Evolutionary conservation across 2,888 invertebrate genomes (phyloP).

Genomic region (Hemithea aestivaria): DNA sequence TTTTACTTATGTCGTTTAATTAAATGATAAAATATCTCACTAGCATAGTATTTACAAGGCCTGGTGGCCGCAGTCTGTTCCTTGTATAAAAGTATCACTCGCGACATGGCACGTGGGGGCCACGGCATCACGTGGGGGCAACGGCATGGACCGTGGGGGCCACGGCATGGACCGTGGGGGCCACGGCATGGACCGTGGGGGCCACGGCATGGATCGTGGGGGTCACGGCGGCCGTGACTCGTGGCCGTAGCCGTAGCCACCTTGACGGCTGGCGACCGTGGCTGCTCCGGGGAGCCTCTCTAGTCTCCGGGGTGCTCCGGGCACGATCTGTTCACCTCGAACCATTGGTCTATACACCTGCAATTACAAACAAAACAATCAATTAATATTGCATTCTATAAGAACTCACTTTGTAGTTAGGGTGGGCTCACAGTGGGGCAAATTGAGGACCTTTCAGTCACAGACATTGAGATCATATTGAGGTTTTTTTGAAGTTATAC

Average conservation of each 20-base stretch:
- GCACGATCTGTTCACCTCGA: conserved; percentile 98
- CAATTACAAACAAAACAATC: conserved; percentile 47
- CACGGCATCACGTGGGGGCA: too few species aligned
- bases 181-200: conserved; percentile 55
- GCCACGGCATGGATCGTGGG: conserved; percentile 55
- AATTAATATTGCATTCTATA: conserved; percentile 12
- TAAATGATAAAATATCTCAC: conserved; percentile 75
- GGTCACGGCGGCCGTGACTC: conserved; percentile 38
- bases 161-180: conserved; percentile 55
- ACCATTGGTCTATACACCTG: conserved; percentile 99
- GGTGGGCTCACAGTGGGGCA: too few species aligned
- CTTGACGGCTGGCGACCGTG: conserved; percentile 30
- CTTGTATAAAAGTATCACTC: conserved; percentile 71
- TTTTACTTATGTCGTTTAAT: conserved; percentile 51
- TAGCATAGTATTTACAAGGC: conserved; percentile 73
- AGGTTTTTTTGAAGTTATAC: too few species aligned
- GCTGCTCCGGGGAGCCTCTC: conserved; percentile 28
- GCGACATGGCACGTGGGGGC: conserved; percentile 53
- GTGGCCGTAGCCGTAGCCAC: conserved; percentile 1
- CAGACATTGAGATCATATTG: too few species aligned
- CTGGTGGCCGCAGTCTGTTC: conserved; percentile 61
- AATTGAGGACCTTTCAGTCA: too few species aligned
- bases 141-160: conserved; percentile 52
- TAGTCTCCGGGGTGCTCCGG: conserved; percentile 99
- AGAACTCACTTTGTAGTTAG: too few species aligned